A percentile compares a stretch with the other conserved stretches of the same genome.
These are phyloP conservation scores for Platycnemis pennipes DNA, from an alignment of 2,888 invertebrate species.

Conservation along the genomic window DNA sequence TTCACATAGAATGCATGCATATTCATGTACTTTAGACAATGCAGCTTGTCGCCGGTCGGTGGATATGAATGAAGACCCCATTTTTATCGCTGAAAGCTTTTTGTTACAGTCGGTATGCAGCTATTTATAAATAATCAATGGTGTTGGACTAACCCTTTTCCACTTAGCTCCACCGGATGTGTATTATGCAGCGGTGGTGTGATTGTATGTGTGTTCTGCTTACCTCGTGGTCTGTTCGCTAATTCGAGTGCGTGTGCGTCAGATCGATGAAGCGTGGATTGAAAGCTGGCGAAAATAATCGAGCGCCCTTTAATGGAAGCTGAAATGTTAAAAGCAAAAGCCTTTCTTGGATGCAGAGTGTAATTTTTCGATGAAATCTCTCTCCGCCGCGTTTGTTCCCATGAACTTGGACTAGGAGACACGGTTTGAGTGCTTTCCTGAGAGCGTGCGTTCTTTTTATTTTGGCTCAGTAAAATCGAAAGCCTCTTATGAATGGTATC, in stretches of 20 bases:
- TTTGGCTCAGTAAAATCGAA: background rate
- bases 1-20: background rate
- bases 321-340: background rate
- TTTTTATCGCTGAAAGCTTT: constrained; percentile 20
- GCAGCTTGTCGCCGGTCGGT: too few species aligned
- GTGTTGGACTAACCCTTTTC: background rate
- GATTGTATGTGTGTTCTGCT: background rate
- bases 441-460: background rate
- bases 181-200: background rate
- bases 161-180: background rate
- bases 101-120: background rate
- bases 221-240: background rate
- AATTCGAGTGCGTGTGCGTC: background rate
- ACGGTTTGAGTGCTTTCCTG: background rate
- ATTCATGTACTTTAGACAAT: background rate
- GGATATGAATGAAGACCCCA: background rate
- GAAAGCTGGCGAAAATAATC: background rate
- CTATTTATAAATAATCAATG: constrained; percentile 20
- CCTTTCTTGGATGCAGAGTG: background rate
- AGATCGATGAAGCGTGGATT: background rate
- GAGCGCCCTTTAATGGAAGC: background rate
- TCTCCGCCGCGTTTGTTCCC: background rate
- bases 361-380: background rate
- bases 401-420: background rate
- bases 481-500: background rate